A percentile compares a stretch with the other conserved stretches of the same genome.
Evolutionary conservation across 1,140 invertebrate genomes (phyloP).

Genomic region (Samia ricini): DNA sequence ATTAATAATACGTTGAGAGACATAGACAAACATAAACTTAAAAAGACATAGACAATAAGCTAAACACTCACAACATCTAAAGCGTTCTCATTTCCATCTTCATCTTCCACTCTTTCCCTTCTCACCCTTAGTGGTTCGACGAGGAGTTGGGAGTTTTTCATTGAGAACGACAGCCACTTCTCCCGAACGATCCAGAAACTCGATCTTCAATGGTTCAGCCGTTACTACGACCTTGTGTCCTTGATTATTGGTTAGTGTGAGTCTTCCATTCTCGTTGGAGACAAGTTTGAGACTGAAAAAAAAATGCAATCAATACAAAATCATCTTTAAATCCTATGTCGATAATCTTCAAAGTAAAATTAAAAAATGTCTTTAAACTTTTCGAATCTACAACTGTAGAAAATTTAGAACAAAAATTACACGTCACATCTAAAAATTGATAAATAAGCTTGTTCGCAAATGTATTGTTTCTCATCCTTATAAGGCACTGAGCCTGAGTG

Average conservation of each 20-base stretch:
- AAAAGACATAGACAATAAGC: conserved; percentile 23
- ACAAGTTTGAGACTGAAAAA: conserved; percentile 52
- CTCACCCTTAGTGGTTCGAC: conserved; percentile 94
- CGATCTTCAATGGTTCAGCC: conserved; percentile 89
- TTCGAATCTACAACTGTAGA: too few relatives aligned
- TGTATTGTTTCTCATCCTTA: too few relatives aligned
- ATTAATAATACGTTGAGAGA: too few relatives aligned
- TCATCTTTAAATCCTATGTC: too few relatives aligned
- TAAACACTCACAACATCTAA: conserved; percentile 44
- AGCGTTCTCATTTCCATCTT: conserved; percentile 30
- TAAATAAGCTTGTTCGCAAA: too few relatives aligned
- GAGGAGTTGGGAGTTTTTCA: conserved; percentile 90
- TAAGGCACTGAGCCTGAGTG: too few relatives aligned
- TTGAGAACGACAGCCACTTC: conserved; percentile 91
- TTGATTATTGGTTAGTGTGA: conserved; percentile 78
- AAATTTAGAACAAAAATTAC: too few relatives aligned
- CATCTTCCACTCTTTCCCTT: conserved; percentile 62
- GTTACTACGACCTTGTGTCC: conserved; percentile 85
- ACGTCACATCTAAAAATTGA: too few relatives aligned
- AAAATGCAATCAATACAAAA: too few relatives aligned
- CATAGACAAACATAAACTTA: neutral
- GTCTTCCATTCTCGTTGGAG: conserved; percentile 65
- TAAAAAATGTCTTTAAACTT: too few relatives aligned
- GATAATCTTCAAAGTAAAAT: too few relatives aligned
- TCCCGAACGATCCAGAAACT: conserved; percentile 86